A percentile compares a stretch with the other conserved stretches of the same genome.
Evolutionary conservation across 2,797 vertebrate genomes (phyloP).

Genomic region (Neoniphon sammara): DNA sequence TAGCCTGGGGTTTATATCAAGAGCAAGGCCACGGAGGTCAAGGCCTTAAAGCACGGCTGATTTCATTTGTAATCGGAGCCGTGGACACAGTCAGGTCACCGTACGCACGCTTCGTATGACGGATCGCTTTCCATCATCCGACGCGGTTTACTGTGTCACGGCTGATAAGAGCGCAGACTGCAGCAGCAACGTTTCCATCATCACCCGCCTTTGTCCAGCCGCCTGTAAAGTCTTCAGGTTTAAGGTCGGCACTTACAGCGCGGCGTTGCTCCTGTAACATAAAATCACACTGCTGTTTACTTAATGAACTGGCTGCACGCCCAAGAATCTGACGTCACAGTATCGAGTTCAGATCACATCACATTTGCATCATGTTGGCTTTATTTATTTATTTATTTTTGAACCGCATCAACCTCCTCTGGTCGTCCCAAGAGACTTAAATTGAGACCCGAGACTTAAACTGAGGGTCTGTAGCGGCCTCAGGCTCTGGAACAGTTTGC

Average conservation of each 20-base stretch:
- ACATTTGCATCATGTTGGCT: not conserved
- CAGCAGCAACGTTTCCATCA: not conserved
- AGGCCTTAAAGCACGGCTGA: constrained; percentile 30
- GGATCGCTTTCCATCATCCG: not conserved
- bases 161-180: not conserved
- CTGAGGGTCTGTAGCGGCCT: no score
- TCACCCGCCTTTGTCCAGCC: not conserved
- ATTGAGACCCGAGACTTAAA: no score
- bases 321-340: no score
- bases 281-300: not conserved
- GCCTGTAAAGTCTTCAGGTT: not conserved
- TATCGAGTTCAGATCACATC: not conserved
- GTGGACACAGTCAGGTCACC: constrained; percentile 29
- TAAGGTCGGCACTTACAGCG: no score
- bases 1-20: constrained; percentile 36
- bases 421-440: no score
- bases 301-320: not conserved
- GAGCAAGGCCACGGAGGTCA: constrained; percentile 29
- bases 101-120: not conserved
- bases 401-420: no score
- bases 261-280: not conserved
- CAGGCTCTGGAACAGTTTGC: no score
- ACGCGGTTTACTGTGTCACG: not conserved
- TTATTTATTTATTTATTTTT: no score
- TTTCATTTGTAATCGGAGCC: constrained; percentile 55